phyloP scores from a whole-genome alignment of 2,888 invertebrate genomes.

The Idaea dimidiata region DNA sequence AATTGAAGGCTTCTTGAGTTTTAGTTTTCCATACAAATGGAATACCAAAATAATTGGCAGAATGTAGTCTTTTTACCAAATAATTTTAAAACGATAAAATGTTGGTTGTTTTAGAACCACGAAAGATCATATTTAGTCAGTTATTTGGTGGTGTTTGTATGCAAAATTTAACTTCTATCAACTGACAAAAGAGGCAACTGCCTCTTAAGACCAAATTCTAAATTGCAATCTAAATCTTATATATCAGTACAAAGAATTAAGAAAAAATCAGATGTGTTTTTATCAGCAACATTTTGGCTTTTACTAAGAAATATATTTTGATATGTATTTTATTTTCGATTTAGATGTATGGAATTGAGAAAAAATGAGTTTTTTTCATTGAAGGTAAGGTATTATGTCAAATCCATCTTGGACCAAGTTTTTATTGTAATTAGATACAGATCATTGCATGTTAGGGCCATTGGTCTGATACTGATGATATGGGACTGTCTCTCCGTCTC shows the following conservation, averaged over 20 bases:
- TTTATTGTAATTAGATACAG: constrained; percentile 35
- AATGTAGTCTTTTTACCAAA: no score
- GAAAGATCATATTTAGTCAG: no score
- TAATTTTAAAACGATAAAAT: no score
- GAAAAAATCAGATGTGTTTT: constrained; percentile 44
- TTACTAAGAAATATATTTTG: constrained; percentile 66
- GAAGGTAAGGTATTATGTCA: constrained; percentile 19
- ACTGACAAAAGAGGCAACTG: constrained; percentile 56
- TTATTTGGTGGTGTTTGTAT: no score
- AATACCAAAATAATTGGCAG: no score
- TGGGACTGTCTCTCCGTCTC: constrained; percentile 4
- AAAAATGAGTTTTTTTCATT: neutral
- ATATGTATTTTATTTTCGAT: constrained; percentile 60
- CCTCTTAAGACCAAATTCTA: constrained; percentile 51
- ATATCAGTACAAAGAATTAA: constrained; percentile 77
- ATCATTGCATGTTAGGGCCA: constrained; percentile 43
- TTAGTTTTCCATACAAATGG: no score
- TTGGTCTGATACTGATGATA: constrained; percentile 10
- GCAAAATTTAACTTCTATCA: no score
- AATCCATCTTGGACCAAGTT: constrained; percentile 58
- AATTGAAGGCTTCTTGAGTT: no score
- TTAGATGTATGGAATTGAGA: constrained; percentile 38
- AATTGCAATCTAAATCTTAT: constrained; percentile 43
- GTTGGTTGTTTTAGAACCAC: no score
- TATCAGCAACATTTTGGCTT: constrained; percentile 52